Conservation (phyloP, 2,797 vertebrate species). For the Phoebastria nigripes region DNA sequence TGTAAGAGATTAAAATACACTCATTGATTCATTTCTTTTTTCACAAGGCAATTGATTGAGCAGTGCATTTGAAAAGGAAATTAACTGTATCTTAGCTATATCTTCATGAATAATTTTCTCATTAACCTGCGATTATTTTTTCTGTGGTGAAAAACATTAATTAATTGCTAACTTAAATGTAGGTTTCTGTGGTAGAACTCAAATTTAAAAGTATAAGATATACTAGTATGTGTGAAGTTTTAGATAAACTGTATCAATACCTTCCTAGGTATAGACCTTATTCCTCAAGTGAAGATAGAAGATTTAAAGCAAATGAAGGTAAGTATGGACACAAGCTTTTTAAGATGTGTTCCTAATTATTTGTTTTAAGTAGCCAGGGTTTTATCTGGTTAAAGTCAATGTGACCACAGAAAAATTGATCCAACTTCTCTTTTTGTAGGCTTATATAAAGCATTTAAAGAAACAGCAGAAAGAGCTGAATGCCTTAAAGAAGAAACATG, state of each 20-base stretch:
- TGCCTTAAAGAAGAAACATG: conserved; percentile 93
- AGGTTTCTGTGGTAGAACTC: neutral
- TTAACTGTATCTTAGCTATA: neutral
- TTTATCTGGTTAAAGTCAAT: neutral
- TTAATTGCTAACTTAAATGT: neutral
- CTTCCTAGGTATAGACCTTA: conserved; percentile 82
- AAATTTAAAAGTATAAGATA: neutral
- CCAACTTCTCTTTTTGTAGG: conserved; percentile 71
- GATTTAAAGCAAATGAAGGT: conserved; percentile 99
- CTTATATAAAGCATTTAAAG: conserved; percentile 93
- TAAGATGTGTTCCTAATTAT: neutral
- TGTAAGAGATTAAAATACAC: neutral
- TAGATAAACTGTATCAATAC: conserved; percentile 13
- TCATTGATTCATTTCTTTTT: neutral
- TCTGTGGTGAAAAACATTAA: neutral
- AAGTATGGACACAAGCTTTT: conserved; percentile 15
- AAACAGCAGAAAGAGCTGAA: conserved; percentile 96
- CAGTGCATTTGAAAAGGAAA: neutral
- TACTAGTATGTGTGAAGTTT: neutral
- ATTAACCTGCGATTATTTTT: neutral
- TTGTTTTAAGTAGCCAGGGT: neutral
- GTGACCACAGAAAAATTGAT: neutral
- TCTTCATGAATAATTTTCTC: neutral
- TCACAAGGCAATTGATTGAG: neutral
- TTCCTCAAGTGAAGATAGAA: conserved; percentile 95